Base-by-base conservation (phyloP, 1,140 invertebrate genomes). In the Lepidostoma basale region DNA sequence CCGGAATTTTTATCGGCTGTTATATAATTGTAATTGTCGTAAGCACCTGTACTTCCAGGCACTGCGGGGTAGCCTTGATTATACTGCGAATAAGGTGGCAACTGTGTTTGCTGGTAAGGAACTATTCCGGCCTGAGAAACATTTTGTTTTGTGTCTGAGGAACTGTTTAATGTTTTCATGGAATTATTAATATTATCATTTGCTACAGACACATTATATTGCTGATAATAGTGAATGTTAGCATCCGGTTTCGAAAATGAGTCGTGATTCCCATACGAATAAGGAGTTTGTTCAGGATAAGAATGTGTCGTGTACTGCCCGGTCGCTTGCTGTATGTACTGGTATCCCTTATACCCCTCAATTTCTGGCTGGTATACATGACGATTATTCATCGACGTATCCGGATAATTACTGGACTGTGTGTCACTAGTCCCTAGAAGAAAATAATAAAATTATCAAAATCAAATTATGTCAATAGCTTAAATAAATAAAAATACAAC, bases 371-470 rank as follows among this genome's bases (percentile, higher is more conserved):
- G 49, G 23, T 73, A 69, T 12, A n/a, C 9, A 26, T 69, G 56
- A 12, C 23, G 45, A 28, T 67, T 52, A 23, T 20, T 26, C 23
- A 45, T 18, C 1, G 49, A 62, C 3, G 70, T 28, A 67, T 73
- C 70, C 5, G 45, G 40, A 70, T 70, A 70, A 14, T 64, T 62
- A 3, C 49, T 40, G 20, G 39, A 42, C n/a, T 66, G 33, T 18
- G 45, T 36, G 14, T 70, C 68, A 56, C 58, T 73, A 22, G 58
- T 67, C 45, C 60, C 72, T 70, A 12, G 68, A 73, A 73, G 10
- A 33, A 6, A 33, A 6, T 33, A 12, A 33, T n/a, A n/a, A n/a
- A n/a, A n/a, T n/a, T n/a, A n/a, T n/a, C n/a, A n/a, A n/a, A n/a
- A n/a, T n/a, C n/a, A 54, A 3, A 47, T 23, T 47, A 47, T 47